Conservation (phyloP, 2,113 vertebrate genomes). For the Actenoides hombroni region DNA sequence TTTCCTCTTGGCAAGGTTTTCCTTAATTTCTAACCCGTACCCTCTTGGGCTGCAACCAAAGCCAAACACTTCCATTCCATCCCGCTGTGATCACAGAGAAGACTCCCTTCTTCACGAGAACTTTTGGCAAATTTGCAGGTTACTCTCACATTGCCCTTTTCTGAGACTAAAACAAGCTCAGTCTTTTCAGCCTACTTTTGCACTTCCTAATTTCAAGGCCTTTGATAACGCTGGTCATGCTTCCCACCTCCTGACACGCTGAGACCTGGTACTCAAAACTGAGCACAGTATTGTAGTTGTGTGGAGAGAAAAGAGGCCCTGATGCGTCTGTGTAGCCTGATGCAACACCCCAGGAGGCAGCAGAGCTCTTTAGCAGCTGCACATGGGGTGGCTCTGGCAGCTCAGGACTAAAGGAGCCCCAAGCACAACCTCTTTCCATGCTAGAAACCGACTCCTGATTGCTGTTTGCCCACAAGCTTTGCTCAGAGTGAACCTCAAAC, state of each 20-base stretch:
- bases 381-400: neutral
- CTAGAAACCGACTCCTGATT: neutral
- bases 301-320: neutral
- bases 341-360: neutral
- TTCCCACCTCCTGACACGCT: neutral
- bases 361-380: neutral
- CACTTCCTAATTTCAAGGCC: neutral
- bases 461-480: neutral
- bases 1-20: neutral
- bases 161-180: neutral
- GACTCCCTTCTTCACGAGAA: neutral
- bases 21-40: neutral
- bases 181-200: neutral
- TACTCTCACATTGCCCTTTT: neutral
- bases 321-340: neutral
- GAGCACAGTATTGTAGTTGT: neutral
- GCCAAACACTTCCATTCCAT: neutral
- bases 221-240: neutral
- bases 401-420: neutral
- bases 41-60: neutral
- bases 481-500: neutral
- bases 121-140: neutral
- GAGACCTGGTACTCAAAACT: neutral
- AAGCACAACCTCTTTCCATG: neutral
- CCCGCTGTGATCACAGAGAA: neutral